These are phyloP conservation scores for Molossus alvarezi DNA, from an alignment of 2,797 vertebrate species.

Conservation along the genomic window DNA sequence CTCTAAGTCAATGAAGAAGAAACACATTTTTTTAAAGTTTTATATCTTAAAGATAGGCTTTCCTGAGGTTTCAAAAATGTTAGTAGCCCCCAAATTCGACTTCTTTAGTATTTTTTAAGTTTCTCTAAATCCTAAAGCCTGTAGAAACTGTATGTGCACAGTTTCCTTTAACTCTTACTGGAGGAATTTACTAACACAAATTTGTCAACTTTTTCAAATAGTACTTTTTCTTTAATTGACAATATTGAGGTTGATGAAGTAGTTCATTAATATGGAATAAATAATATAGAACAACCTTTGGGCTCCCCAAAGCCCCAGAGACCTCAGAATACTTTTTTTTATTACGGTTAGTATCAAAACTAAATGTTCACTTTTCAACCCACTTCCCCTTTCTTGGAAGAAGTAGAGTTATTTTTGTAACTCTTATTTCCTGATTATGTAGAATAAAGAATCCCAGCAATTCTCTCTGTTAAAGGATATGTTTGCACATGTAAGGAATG, in stretches of 20 bases:
- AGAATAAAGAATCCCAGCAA: conserved; percentile 41
- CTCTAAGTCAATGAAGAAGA: too few species aligned
- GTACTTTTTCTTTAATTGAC: background rate
- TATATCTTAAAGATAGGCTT: background rate
- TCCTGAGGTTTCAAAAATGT: background rate
- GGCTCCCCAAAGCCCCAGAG: background rate
- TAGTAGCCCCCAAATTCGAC: background rate
- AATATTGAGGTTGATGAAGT: background rate
- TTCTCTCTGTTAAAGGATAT: conserved; percentile 54
- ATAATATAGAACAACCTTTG: conserved; percentile 27
- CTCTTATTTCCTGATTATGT: conserved; percentile 65
- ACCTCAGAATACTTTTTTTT: conserved; percentile 3
- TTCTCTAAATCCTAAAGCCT: conserved; percentile 1
- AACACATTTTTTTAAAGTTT: background rate
- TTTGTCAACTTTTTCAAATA: conserved; percentile 22
- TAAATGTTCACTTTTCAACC: conserved; percentile 20
- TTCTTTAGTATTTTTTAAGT: conserved; percentile 10
- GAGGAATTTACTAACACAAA: background rate
- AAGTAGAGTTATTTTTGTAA: conserved; percentile 75
- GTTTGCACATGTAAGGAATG: conserved; percentile 43
- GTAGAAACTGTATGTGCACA: background rate
- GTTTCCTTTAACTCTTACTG: conserved; percentile 32
- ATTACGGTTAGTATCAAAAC: conserved; percentile 62
- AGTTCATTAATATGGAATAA: conserved; percentile 21
- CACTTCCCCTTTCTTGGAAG: conserved; percentile 33